Conservation (phyloP, 2,113 vertebrate species). For the Genyomyrus donnyi region DNA sequence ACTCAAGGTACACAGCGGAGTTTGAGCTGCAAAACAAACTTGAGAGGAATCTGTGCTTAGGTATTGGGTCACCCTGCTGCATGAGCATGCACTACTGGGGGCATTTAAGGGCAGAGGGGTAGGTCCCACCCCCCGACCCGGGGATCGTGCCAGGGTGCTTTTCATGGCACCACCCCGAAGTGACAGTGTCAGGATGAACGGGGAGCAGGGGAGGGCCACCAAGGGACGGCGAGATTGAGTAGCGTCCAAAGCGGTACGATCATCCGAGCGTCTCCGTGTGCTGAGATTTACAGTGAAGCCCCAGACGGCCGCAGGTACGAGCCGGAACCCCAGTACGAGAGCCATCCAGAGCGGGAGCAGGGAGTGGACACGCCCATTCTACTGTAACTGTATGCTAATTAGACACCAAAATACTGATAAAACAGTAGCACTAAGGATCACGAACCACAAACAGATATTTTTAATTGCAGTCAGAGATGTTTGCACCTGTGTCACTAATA, state of each 20-base stretch:
- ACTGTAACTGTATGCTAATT: not conserved
- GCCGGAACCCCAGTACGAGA: not conserved
- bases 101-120: not conserved
- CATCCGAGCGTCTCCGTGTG: not conserved
- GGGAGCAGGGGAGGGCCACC: not conserved
- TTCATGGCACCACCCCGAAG: not conserved
- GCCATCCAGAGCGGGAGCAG: not conserved
- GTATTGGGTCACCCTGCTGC: not conserved
- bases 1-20: not conserved
- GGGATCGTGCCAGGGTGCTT: not conserved
- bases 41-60: not conserved
- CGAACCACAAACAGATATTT: not conserved
- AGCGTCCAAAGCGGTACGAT: rapidly evolving
- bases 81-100: not conserved
- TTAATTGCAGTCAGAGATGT: not conserved
- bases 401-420: not conserved
- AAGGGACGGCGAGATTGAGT: not conserved
- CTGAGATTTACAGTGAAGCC: not conserved
- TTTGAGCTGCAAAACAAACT: not conserved
- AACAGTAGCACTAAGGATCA: not conserved
- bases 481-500: not conserved
- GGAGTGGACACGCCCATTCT: not conserved
- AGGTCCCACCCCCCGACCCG: not conserved
- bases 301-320: not conserved
- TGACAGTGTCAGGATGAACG: not conserved